A percentile compares a stretch with the other conserved stretches of the same genome.
phyloP scores from a whole-genome alignment of 2,888 invertebrate genomes.

The Lycocerus yunnanus region DNA sequence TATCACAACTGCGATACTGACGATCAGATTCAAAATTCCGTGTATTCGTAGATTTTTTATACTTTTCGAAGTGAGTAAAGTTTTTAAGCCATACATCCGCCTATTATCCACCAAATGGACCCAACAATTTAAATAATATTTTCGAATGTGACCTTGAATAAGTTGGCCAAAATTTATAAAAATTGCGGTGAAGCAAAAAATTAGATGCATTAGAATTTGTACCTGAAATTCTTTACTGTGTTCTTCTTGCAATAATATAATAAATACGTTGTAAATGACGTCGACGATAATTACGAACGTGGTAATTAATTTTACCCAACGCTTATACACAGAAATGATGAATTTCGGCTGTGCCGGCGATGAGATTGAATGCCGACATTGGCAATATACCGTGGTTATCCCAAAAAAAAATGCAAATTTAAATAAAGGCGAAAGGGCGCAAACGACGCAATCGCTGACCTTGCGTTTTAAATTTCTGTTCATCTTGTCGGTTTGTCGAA shows the following conservation, averaged over 20 bases:
- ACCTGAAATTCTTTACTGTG: not conserved
- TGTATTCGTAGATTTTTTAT: not conserved
- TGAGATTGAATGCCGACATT: not conserved
- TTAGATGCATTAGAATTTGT: not conserved
- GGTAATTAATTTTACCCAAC: not conserved
- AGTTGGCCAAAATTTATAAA: not conserved
- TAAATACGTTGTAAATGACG: not conserved
- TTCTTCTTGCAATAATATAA: not conserved
- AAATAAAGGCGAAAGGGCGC: not conserved
- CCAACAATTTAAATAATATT: not conserved
- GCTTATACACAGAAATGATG: not conserved
- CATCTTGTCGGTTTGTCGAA: not conserved
- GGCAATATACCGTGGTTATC: not conserved
- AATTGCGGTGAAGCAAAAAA: not conserved
- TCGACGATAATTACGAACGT: not conserved
- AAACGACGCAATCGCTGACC: not conserved
- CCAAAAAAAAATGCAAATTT: not conserved
- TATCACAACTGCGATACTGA: not conserved
- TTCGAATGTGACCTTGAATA: not conserved
- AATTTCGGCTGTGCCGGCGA: not conserved
- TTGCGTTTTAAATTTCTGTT: not conserved
- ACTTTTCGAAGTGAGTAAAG: not conserved
- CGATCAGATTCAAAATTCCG: not conserved
- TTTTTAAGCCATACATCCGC: not conserved
- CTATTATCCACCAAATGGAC: not conserved